Evolutionary conservation across 2,113 vertebrate species (phyloP), one percentile per base, ranked within the genome.

Genomic region (Festucalex cinctus): DNA sequence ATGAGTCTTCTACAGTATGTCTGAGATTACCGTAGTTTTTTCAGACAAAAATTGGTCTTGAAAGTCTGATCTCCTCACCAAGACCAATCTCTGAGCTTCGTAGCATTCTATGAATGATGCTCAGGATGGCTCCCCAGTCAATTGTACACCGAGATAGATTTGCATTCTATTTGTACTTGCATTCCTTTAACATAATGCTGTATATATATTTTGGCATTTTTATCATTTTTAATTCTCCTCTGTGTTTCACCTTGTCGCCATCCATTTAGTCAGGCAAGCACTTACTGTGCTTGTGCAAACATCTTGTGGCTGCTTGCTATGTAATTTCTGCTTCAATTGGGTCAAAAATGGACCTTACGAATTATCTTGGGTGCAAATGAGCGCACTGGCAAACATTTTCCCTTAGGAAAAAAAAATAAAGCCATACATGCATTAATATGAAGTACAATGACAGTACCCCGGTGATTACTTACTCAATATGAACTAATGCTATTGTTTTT

Each of bases 401-500:
- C 28, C 20, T 39, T 46, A 48, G 36, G 37, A 12, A 56, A 26
- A 56, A 26, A 69, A 9, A 4, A 20, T n/a, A 3, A 53, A 66
- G 9, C 46, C 20, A 41, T 32, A 60, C 13, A 24, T 58, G 19
- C 8, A 53, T 59, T 46, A 65, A 74, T 48, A 77, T 41, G 48
- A 69, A 60, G 43, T 66, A 74, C 62, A 46, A 72, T 36, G 35
- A 60, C 59, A 67, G 57, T 76, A 68, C 76, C 77, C 46, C 68
- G 36, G 46, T 20, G 28, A 53, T 73, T 74, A 68, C 68, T 63
- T 54, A 62, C 37, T 59, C 68, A 41, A 65, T 75, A 78, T 69
- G 44, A 59, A 69, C 44, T 36, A 65, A 8, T 68, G 64, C 71
- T 67, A 74, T 76, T 73, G 48, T 72, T 77, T 75, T 56, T 43